Evolutionary conservation across 2,888 invertebrate genomes (phyloP), one percentile per base, ranked within the genome.

Genomic region (Drosophila histrio): DNA sequence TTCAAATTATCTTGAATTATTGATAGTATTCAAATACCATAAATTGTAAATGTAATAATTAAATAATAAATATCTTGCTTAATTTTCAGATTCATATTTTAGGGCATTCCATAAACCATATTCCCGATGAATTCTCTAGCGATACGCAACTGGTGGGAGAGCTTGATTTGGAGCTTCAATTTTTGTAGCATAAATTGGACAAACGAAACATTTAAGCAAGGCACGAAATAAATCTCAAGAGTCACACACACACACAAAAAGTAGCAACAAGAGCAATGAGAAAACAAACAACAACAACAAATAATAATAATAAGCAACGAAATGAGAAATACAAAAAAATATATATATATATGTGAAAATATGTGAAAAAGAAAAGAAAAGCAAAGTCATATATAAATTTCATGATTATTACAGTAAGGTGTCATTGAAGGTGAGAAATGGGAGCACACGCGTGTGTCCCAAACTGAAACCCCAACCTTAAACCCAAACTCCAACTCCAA

Each of bases 341-440:
- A 53, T 21, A 54, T 46, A 56, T 53, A 56, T 59, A 58, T n/a
- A n/a, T n/a, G n/a, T n/a, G 58, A 67, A 58, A 54, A 70, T 26
- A 36, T 60, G 32, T 41, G 47, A 46, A 46, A 61, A 26, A 46
- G 54, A 34, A 50, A 69, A 62, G 57, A 56, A 67, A 76, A 73
- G 50, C 60, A 66, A 66, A 68, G 57, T 62, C 59, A 77, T 63
- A 57, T 57, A 79, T 65, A 73, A 70, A 63, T 68, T 71, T 79
- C 73, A 71, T 76, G 73, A 77, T 85, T 81, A 79, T 79, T 69
- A 59, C 68, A 41, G 54, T 43, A 64, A 82, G 80, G 86, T 82
- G 82, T 83, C 81, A 72, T 80, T 81, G 74, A 79, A 81, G 87
- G 84, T 84, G 87, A 84, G 87, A 84, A 84, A 84, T 87, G 87